Evolutionary conservation across 1,140 invertebrate species (phyloP), one percentile per base, ranked within the genome.

Genomic region (Anoplolepis gracilipes): DNA sequence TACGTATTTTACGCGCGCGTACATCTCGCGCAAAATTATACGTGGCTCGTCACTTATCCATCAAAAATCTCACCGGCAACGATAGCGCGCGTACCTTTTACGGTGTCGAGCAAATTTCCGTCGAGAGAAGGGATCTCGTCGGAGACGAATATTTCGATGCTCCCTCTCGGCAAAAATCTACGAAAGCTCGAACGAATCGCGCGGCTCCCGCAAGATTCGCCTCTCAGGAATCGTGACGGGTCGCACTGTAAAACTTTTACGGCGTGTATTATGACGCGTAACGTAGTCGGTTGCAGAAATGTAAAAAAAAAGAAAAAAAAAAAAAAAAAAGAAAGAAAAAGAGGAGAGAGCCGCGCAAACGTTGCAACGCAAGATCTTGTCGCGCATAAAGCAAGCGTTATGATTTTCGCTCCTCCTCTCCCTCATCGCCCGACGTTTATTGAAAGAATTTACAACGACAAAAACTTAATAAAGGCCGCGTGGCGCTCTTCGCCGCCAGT

Each of bases 361-460:
- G 65, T 69, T 73, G 22, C 42, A 19, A 33, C 30, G 76, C 76
- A 30, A 79, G 62, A 79, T 79, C 30, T 70, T 33, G 39, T 77
- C 76, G 62, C 30, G 33, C 67, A 36, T 81, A 81, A 81, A 81
- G 65, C 78, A 55, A 46, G 13, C 78, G 78, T 73, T 72, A 72
- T 82, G 78, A 82, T 82, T 73, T 19, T 59, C 28, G 53, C 49
- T 25, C 36, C 53, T 72, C n/a, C 25, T 65, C n/a, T 13, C 65
- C 33, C 33, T 13, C 25, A 36, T n/a, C 49, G 33, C 25, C 19
- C 25, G 67, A 46, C 67, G 67, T 82, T 82, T 73, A 82, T 82
- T 82, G 78, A 73, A 82, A 82, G 78, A 82, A 82, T 82, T 82
- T 82, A 82, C 78, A 82, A 46, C 53, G 78, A 73, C 67, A 46